Percentiles rank a stretch among this genome's conserved stretches.
Evolutionary conservation across 2,113 vertebrate genomes (phyloP).

Genomic region (Pachycephala philippinensis): DNA sequence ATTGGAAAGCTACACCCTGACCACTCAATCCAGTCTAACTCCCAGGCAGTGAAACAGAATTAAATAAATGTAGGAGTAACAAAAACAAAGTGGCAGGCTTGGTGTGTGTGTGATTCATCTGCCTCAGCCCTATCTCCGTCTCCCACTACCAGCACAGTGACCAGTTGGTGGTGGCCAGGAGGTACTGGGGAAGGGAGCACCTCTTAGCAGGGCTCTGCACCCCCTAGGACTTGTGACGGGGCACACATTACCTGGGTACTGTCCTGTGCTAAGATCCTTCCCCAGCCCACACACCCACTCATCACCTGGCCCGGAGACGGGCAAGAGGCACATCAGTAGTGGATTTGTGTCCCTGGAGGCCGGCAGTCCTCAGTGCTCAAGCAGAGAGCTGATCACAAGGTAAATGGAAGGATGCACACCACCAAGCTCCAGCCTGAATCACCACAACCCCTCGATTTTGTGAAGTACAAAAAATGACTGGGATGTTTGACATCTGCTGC

Average conservation of each 20-base stretch:
- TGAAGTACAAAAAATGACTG: neutral
- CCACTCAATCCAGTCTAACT: neutral
- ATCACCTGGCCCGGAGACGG: neutral
- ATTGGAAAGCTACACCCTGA: neutral
- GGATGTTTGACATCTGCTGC: neutral
- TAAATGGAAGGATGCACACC: neutral
- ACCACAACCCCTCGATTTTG: accelerated
- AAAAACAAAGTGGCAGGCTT: neutral
- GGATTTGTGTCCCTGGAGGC: neutral
- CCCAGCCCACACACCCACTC: neutral
- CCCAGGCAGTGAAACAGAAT: neutral
- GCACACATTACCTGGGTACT: neutral
- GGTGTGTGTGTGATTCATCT: neutral
- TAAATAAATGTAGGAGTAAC: neutral
- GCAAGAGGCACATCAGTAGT: neutral
- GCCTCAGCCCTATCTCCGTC: neutral
- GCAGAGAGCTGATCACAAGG: neutral
- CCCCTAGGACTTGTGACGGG: neutral
- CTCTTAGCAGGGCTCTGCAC: neutral
- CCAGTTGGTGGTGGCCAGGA: neutral
- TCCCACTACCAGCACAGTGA: neutral
- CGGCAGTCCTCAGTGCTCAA: neutral
- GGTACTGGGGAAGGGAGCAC: neutral
- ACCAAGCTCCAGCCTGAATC: neutral
- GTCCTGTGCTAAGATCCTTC: neutral